phyloP scores from a whole-genome alignment of 2,888 invertebrate genomes.

The Acanthoscelides obtectus region DNA sequence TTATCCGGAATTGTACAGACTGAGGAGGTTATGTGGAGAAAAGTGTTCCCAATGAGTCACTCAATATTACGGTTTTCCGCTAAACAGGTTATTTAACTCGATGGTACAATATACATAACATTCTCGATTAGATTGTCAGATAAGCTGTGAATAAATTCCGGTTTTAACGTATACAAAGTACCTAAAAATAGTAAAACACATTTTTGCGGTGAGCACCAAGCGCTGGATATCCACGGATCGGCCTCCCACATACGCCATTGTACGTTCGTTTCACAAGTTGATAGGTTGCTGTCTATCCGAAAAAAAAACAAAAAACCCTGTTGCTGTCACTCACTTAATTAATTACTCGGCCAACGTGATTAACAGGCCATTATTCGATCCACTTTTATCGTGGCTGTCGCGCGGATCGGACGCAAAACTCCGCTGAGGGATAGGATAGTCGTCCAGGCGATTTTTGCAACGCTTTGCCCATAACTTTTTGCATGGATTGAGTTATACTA shows the following conservation, averaged over 20 bases:
- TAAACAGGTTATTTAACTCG: too few relatives aligned
- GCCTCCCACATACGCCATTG: background rate
- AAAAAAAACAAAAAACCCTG: background rate
- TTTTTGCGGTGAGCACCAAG: background rate
- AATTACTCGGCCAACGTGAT: background rate
- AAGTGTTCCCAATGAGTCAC: too few relatives aligned
- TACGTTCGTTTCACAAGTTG: background rate
- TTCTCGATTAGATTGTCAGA: too few relatives aligned
- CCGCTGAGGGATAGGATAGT: background rate
- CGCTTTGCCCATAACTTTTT: too few relatives aligned
- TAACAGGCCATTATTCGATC: background rate
- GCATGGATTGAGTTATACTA: too few relatives aligned
- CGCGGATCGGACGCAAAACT: background rate
- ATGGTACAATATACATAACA: too few relatives aligned
- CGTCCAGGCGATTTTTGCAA: too few relatives aligned
- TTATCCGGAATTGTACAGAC: too few relatives aligned
- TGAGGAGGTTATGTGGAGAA: too few relatives aligned
- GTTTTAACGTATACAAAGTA: background rate
- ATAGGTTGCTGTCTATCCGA: background rate
- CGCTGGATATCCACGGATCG: background rate
- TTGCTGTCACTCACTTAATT: background rate
- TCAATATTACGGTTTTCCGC: too few relatives aligned
- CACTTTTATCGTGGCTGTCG: background rate
- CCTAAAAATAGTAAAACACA: background rate
- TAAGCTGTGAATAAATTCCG: background rate